A percentile compares a stretch with the other conserved stretches of the same genome.
These are phyloP conservation scores for Piprites chloris DNA, from an alignment of 2,113 vertebrate species.

Conservation along the genomic window DNA sequence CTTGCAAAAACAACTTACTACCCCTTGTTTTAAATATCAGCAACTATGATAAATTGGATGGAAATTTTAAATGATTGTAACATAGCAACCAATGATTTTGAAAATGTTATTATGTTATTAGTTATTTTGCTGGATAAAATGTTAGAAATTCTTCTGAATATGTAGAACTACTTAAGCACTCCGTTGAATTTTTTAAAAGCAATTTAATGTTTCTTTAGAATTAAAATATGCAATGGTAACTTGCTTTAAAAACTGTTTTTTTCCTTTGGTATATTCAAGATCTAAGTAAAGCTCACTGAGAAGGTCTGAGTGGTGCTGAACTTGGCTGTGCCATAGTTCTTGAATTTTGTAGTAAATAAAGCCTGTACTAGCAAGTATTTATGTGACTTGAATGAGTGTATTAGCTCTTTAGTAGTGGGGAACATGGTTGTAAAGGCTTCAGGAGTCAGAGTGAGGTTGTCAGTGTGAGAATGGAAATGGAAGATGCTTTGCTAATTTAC, in stretches of 20 bases:
- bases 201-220: background rate
- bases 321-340: background rate
- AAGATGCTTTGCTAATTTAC: background rate
- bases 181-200: background rate
- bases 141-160: background rate
- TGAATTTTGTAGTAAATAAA: background rate
- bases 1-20: conserved; percentile 20
- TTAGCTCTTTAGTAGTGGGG: background rate
- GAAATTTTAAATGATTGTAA: conserved; percentile 23
- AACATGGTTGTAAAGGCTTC: background rate
- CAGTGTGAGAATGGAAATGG: background rate
- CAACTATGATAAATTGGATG: conserved; percentile 10
- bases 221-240: background rate
- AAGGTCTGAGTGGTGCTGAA: background rate
- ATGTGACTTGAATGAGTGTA: background rate
- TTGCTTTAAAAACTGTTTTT: background rate
- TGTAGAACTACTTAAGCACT: background rate
- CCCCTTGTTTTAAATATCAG: background rate
- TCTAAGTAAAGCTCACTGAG: background rate
- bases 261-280: background rate
- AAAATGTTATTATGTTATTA: conserved; percentile 3
- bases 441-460: background rate
- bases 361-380: background rate
- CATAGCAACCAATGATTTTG: background rate
- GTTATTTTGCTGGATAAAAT: background rate